Evolutionary conservation across 2,113 vertebrate genomes (phyloP), one percentile per base, ranked within the genome.

Genomic region (Corythaeola cristata): DNA sequence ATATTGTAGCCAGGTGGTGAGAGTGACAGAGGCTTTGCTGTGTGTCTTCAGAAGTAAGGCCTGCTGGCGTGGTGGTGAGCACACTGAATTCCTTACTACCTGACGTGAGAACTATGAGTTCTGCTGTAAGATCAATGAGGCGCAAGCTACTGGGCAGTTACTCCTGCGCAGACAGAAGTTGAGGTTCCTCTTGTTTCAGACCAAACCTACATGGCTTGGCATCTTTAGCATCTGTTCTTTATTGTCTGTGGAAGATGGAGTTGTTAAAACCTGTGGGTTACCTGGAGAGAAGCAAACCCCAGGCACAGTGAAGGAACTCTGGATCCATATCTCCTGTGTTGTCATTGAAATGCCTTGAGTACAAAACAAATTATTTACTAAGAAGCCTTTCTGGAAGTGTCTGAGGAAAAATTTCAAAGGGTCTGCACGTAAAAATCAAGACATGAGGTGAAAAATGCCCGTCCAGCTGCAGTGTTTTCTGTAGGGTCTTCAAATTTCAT

Each of bases 21-120:
- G 52, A n/a, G 41, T 7, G 53, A 16, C 52, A 58, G 44, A 45
- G 37, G 33, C 50, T 76, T 53, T 45, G 62, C 28, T 12, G 2
- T 12, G 30, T 8, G 13, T 23, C 44, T 27, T 47, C 20, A n/a
- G 12, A 30, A 33, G 28, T 24, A 22, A 45, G 37, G 17, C 10
- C 15, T 21, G 50, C 26, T 3, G 6, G 17, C 1, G 41, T 21
- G 50, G 30, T 3, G 6, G 17, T 1, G 41, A 35, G 53, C 8
- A 0, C 8, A 8, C 10, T 3, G 2, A 15, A 9, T 28, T 41
- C 16, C 22, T 16, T 39, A 39, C 39, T 39, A 39, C 39, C 39
- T 39, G 39, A 39, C 39, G 39, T 39, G 39, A 39, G 39, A 8
- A 39, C 39, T 11, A 39, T 11, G 39, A 39, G 39, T 11, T 39